Evolutionary conservation across 1,140 invertebrate species (phyloP).

Genomic region (Maniola jurtina): DNA sequence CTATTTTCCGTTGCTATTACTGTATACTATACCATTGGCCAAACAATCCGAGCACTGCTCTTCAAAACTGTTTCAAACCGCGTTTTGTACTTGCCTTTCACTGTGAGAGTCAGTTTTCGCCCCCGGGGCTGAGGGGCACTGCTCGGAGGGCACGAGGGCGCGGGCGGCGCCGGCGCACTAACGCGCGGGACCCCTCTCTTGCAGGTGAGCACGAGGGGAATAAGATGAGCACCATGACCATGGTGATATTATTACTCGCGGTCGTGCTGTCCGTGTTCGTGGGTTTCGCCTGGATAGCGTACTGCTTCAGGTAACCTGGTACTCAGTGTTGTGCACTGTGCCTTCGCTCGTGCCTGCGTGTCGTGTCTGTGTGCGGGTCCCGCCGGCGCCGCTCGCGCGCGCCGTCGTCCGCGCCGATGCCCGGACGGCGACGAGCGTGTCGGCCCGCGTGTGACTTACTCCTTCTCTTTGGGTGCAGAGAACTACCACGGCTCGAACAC

Average conservation of each 20-base stretch:
- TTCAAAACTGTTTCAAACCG: conserved; percentile 36
- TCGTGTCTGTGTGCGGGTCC: conserved; percentile 48
- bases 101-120: not conserved
- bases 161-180: conserved; percentile 69
- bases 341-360: conserved; percentile 62
- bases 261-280: conserved; percentile 96
- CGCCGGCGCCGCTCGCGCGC: conserved; percentile 55
- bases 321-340: conserved; percentile 72
- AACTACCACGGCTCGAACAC: conserved; percentile 97
- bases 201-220: conserved; percentile 85
- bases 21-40: conserved; percentile 48
- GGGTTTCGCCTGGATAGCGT: conserved; percentile 95
- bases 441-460: conserved; percentile 54
- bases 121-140: conserved; percentile 40
- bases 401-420: conserved; percentile 42
- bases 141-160: conserved; percentile 54
- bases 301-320: conserved; percentile 94
- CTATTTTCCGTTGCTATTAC: conserved; percentile 44
- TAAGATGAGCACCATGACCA: conserved; percentile 91
- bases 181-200: conserved; percentile 76
- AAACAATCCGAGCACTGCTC: conserved; percentile 66
- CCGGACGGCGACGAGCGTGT: conserved; percentile 42
- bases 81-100: not conserved
- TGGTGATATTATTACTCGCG: conserved; percentile 95
- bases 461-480: conserved; percentile 82